phyloP scores from a whole-genome alignment of 2,797 vertebrate genomes.

The Myotis daubentonii region DNA sequence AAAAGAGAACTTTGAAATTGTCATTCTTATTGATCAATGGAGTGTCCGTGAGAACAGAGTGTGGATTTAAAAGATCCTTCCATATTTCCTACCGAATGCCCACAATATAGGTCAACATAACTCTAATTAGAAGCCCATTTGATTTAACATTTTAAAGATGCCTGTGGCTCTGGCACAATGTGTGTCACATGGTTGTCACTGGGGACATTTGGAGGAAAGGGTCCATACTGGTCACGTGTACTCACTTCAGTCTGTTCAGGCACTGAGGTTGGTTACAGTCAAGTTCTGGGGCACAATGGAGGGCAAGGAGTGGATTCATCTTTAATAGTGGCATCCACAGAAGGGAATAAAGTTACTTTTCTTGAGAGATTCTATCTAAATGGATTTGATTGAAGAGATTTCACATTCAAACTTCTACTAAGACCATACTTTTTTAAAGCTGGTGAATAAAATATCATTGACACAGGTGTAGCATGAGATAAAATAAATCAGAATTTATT shows the following conservation, averaged over 20 bases:
- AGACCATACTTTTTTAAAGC: conserved; percentile 7
- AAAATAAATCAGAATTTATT: conserved; percentile 9
- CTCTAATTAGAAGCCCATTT: neutral
- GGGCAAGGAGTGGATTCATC: neutral
- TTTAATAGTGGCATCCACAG: neutral
- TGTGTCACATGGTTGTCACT: neutral
- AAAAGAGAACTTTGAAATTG: neutral
- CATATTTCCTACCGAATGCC: neutral
- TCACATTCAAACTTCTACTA: conserved; percentile 7
- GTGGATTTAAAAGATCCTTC: neutral
- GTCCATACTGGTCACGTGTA: neutral
- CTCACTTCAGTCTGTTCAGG: neutral
- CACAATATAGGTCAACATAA: neutral
- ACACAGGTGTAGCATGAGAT: neutral
- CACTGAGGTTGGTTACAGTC: neutral
- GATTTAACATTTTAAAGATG: neutral
- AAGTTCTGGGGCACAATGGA: neutral
- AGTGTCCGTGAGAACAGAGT: neutral
- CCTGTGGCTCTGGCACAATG: neutral
- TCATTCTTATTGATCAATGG: neutral
- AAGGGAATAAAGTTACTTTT: neutral
- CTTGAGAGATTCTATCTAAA: neutral
- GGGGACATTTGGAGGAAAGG: neutral
- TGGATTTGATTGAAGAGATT: conserved; percentile 10
- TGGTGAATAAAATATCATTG: neutral